These are phyloP conservation scores for Spongilla lacustris DNA, from an alignment of 37 sponge, comb jelly and placozoan species.

Conservation along the genomic window DNA sequence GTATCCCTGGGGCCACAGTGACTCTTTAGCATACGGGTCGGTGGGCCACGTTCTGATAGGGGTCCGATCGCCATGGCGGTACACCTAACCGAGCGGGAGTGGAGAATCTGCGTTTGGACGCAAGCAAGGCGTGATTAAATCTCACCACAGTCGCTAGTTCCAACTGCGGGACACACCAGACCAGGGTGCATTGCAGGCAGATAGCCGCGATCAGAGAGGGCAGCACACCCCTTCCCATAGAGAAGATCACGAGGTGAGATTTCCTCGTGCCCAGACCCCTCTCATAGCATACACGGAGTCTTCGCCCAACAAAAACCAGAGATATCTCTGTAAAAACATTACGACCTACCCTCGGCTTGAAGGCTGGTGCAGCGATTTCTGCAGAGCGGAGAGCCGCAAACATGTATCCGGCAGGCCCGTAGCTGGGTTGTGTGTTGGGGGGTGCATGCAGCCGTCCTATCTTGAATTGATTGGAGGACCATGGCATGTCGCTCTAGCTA, in stretches of 20 bases:
- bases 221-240: neutral
- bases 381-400: no score
- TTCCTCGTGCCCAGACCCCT: neutral
- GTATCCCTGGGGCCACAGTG: constrained; percentile 90
- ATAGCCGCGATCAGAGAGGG: neutral
- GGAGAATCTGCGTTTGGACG: no score
- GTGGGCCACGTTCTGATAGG: constrained; percentile 74
- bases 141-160: constrained; percentile 53
- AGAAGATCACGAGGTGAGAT: neutral
- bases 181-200: neutral
- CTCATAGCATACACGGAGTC: no score
- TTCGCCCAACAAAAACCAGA: no score
- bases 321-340: no score
- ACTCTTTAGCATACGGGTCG: constrained; percentile 37
- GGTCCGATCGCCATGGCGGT: constrained; percentile 96
- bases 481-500: no score
- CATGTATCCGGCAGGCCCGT: no score
- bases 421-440: no score
- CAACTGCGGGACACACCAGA: constrained; percentile 11
- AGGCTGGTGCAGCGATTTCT: no score
- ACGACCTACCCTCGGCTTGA: no score
- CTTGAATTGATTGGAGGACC: no score
- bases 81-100: constrained; percentile 60
- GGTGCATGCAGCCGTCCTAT: no score
- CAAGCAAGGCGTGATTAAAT: neutral